phyloP scores from a whole-genome alignment of 1,140 invertebrate genomes.

The Drosophila bocki region DNA sequence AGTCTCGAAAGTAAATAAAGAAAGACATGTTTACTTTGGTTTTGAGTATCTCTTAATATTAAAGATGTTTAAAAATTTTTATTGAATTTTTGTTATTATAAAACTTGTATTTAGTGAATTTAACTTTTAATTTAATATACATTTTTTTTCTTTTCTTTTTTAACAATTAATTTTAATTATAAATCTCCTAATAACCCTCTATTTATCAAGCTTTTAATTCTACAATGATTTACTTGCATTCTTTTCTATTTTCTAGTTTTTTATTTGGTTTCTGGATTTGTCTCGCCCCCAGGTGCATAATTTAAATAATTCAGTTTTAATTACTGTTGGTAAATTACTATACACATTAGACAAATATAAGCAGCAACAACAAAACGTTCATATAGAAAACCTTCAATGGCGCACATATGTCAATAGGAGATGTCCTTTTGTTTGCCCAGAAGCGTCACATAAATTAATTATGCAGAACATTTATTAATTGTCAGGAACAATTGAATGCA shows the following conservation, averaged over 20 bases:
- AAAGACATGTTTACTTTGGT: background rate
- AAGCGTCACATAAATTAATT: slow-evolving; percentile 71
- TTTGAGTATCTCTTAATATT: background rate
- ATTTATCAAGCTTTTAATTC: background rate
- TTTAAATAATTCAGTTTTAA: slow-evolving; percentile 67
- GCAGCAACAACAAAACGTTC: background rate
- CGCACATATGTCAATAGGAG: slow-evolving; percentile 40
- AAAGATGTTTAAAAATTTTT: background rate
- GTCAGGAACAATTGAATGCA: slow-evolving; percentile 71
- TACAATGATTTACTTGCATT: slow-evolving; percentile 1
- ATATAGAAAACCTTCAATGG: slow-evolving; percentile 35
- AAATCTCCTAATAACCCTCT: background rate
- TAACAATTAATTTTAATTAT: background rate
- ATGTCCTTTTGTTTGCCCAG: slow-evolving; percentile 65
- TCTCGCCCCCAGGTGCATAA: slow-evolving; percentile 28
- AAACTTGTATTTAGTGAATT: no score
- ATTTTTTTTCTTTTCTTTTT: background rate
- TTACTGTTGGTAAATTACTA: slow-evolving; percentile 67
- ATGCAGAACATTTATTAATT: slow-evolving; percentile 77
- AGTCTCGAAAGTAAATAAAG: background rate
- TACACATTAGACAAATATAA: slow-evolving; percentile 55
- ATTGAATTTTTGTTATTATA: background rate
- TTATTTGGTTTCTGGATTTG: slow-evolving; percentile 18
- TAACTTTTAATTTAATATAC: background rate
- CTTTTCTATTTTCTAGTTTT: slow-evolving; percentile 1